A percentile compares a stretch with the other conserved stretches of the same genome.
These are phyloP conservation scores for Cottus gobio DNA, from an alignment of 2,113 vertebrate genomes.

Conservation along the genomic window DNA sequence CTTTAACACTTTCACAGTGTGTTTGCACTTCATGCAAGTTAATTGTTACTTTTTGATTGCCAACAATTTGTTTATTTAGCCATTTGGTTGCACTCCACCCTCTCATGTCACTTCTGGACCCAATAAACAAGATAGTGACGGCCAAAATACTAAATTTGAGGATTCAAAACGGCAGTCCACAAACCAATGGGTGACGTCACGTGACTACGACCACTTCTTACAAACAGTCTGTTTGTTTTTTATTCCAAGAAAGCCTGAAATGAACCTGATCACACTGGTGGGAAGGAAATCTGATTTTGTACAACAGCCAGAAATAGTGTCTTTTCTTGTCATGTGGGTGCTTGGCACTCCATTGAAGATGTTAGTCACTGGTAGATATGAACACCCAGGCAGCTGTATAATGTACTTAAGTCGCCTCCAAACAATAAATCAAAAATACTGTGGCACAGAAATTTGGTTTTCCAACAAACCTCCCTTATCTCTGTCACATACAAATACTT, in stretches of 20 bases:
- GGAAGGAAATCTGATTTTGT: slow-evolving; percentile 41
- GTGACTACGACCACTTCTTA: too few species aligned
- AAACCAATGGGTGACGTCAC: too few species aligned
- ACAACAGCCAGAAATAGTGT: slow-evolving; percentile 42
- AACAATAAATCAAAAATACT: slow-evolving; percentile 8
- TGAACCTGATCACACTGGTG: slow-evolving; percentile 40
- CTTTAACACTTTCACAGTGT: background rate
- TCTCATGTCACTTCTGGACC: too few species aligned
- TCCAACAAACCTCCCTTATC: background rate
- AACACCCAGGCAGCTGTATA: slow-evolving; percentile 47
- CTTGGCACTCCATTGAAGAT: slow-evolving; percentile 36
- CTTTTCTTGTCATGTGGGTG: slow-evolving; percentile 55
- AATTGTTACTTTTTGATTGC: background rate
- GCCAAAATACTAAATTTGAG: too few species aligned
- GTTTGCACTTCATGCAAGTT: background rate
- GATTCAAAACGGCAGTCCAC: too few species aligned
- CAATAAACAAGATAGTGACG: too few species aligned
- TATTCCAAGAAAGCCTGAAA: slow-evolving; percentile 16
- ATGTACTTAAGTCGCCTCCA: slow-evolving; percentile 34
- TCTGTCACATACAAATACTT: slow-evolving; percentile 7
- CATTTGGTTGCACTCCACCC: too few species aligned
- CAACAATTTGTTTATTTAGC: too few species aligned
- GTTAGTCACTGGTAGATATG: slow-evolving; percentile 47
- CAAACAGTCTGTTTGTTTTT: background rate
- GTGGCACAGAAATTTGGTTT: background rate